These are phyloP conservation scores for Andricus quercusramuli DNA, from an alignment of 2,888 invertebrate genomes.

Conservation along the genomic window DNA sequence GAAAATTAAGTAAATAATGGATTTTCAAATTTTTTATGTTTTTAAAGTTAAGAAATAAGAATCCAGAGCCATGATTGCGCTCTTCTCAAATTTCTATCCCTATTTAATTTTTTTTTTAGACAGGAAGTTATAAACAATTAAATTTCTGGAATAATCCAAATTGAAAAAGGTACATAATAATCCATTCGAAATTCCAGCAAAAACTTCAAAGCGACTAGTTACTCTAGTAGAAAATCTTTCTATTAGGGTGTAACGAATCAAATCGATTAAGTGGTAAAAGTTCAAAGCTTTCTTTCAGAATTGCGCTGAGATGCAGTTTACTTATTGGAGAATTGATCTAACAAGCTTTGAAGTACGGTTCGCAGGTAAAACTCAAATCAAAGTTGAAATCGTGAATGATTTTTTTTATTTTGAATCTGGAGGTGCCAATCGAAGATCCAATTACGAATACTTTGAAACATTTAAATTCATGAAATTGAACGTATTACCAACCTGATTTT, in stretches of 20 bases:
- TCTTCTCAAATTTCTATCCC: no score
- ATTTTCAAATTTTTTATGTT: no score
- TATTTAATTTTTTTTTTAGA: no score
- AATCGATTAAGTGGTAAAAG: neutral
- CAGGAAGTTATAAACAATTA: neutral
- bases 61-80: no score
- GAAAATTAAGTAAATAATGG: no score
- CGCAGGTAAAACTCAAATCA: neutral
- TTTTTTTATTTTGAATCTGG: neutral
- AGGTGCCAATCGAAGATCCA: neutral
- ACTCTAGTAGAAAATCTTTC: neutral
- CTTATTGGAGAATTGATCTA: neutral
- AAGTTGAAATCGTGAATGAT: neutral
- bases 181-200: neutral
- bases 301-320: slow-evolving; percentile 3
- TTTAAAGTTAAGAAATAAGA: no score
- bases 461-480: no score
- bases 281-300: neutral
- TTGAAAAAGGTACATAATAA: neutral
- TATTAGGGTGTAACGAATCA: slow-evolving; percentile 2
- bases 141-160: neutral
- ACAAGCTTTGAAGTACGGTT: neutral
- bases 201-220: neutral
- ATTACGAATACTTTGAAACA: neutral
- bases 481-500: no score